These are phyloP conservation scores for Caenorhabditis angaria DNA, from an alignment of 2,888 invertebrate species.

Conservation along the genomic window DNA sequence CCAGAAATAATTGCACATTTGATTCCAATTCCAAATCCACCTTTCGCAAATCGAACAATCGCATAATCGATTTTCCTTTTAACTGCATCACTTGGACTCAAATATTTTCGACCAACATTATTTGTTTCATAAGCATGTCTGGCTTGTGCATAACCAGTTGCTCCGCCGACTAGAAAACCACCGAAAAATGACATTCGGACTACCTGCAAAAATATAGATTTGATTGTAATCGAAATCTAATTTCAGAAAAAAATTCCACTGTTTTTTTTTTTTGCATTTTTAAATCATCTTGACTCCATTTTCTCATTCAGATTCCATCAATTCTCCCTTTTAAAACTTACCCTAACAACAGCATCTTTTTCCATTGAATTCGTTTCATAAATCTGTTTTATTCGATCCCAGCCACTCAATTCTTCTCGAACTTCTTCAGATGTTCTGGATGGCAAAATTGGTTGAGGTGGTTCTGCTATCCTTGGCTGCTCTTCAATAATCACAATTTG, in stretches of 20 bases:
- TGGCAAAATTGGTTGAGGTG: background rate
- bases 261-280: background rate
- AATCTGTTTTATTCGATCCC: conserved; percentile 49
- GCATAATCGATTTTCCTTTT: conserved; percentile 57
- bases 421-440: conserved; percentile 7
- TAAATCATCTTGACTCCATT: background rate
- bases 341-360: conserved; percentile 44
- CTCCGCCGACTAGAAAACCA: conserved; percentile 57
- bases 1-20: conserved; percentile 57
- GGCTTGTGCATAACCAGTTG: conserved; percentile 53
- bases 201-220: conserved; percentile 29
- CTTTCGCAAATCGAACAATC: conserved; percentile 55
- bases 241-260: background rate
- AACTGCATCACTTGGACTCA: conserved; percentile 56
- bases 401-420: conserved; percentile 30
- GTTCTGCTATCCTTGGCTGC: background rate
- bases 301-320: too few species aligned
- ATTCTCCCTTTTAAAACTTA: too few species aligned
- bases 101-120: conserved; percentile 52
- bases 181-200: conserved; percentile 55
- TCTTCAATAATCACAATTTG: background rate
- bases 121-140: conserved; percentile 50
- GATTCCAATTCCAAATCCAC: conserved; percentile 53
- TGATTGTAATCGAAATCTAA: background rate
- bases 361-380: conserved; percentile 54